Evolutionary conservation across 2,888 invertebrate genomes (phyloP).

Genomic region (Drosophila nigricruria): DNA sequence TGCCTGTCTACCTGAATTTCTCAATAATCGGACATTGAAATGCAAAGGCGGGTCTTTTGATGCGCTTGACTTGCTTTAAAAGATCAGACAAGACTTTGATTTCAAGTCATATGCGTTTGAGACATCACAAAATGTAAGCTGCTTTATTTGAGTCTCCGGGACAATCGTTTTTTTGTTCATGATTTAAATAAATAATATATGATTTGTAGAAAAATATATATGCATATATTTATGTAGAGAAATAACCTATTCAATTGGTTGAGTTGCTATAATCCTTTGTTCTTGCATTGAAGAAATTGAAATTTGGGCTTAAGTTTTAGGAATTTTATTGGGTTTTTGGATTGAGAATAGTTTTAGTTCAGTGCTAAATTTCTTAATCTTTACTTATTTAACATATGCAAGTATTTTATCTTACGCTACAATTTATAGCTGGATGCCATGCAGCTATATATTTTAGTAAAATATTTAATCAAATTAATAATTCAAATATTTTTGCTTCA

Average conservation of each 20-base stretch:
- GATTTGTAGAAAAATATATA: not conserved
- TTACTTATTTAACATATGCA: too few relatives aligned
- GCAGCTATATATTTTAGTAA: too few relatives aligned
- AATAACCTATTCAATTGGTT: not conserved
- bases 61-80: constrained; percentile 19
- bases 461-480: too few relatives aligned
- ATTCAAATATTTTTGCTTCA: too few relatives aligned
- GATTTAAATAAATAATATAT: not conserved
- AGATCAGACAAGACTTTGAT: constrained; percentile 29
- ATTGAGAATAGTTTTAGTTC: too few relatives aligned
- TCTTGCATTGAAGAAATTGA: too few relatives aligned
- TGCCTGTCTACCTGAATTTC: constrained; percentile 4
- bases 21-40: constrained; percentile 51
- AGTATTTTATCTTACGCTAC: too few relatives aligned
- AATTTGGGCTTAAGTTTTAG: not conserved
- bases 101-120: not conserved
- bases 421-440: too few relatives aligned
- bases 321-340: too few relatives aligned
- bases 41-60: constrained; percentile 45
- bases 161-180: not conserved
- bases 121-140: not conserved
- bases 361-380: too few relatives aligned
- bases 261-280: not conserved
- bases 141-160: not conserved
- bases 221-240: not conserved